Percentiles rank a stretch among this genome's conserved stretches.
Conservation (phyloP, 1,140 invertebrate species). For the Cylas formicarius region DNA sequence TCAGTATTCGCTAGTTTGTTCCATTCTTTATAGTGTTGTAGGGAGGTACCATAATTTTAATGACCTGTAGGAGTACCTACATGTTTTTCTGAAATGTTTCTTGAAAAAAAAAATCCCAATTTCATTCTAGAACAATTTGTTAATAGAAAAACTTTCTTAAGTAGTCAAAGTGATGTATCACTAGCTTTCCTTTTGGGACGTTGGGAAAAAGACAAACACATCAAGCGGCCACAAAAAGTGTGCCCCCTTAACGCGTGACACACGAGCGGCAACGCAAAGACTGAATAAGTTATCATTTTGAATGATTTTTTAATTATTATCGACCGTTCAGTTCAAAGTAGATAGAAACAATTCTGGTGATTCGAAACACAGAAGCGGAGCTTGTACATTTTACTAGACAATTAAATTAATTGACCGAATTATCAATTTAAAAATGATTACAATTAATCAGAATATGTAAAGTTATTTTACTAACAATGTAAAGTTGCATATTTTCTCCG, state of each 20-base stretch:
- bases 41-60: too few relatives aligned
- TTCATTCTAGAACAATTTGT: constrained; percentile 2
- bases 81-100: too few relatives aligned
- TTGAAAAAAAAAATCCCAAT: constrained; percentile 11
- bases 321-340: constrained; percentile 23
- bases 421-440: constrained; percentile 37
- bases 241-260: neutral
- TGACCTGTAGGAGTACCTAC: too few relatives aligned
- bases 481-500: constrained; percentile 17
- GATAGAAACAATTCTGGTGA: constrained; percentile 14
- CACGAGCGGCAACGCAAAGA: neutral
- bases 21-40: too few relatives aligned
- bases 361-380: constrained; percentile 13
- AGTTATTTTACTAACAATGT: constrained; percentile 12
- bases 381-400: constrained; percentile 28
- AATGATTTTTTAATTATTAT: constrained; percentile 21
- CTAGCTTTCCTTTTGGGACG: too few relatives aligned
- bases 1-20: too few relatives aligned
- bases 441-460: constrained; percentile 33
- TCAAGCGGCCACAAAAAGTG: neutral
- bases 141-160: constrained; percentile 2
- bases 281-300: neutral
- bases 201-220: too few relatives aligned
- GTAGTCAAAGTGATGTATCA: neutral
- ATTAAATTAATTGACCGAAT: constrained; percentile 39